These are phyloP conservation scores for Syritta pipiens DNA, from an alignment of 2,888 invertebrate species.

Conservation along the genomic window DNA sequence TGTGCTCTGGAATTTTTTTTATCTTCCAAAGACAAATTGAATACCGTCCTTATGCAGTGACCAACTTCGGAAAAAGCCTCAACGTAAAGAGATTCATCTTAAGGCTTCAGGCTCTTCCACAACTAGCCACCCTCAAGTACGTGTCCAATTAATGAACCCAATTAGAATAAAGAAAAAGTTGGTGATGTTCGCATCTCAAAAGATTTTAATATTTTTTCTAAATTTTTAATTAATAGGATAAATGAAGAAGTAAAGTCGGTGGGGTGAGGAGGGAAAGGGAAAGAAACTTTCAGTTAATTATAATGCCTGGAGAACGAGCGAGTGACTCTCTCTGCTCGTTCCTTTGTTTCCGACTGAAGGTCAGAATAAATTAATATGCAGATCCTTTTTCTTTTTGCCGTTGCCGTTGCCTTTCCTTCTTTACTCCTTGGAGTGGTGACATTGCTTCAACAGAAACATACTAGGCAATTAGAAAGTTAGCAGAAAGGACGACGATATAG, in stretches of 20 bases:
- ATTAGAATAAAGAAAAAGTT: conserved; percentile 22
- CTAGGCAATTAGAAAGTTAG: background rate
- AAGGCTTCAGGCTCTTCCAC: background rate
- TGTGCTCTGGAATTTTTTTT: background rate
- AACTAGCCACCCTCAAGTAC: background rate
- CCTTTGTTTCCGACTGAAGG: conserved; percentile 10
- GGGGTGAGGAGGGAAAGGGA: conserved; percentile 13
- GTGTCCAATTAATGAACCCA: conserved; percentile 60
- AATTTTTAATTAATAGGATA: conserved; percentile 49
- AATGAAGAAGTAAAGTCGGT: conserved; percentile 2
- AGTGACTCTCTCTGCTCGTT: background rate
- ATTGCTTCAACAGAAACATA: background rate
- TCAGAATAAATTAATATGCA: conserved; percentile 41
- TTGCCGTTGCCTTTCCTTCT: background rate
- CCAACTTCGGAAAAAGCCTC: background rate
- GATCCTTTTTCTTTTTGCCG: background rate
- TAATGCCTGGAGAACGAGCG: conserved; percentile 19
- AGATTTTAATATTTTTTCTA: conserved; percentile 27
- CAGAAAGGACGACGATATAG: too few species aligned
- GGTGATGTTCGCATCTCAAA: conserved; percentile 21
- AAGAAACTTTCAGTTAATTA: conserved; percentile 34
- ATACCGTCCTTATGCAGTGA: too few species aligned
- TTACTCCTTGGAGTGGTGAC: background rate
- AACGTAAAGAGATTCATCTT: too few species aligned
- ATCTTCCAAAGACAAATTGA: too few species aligned